Base-by-base conservation (phyloP, 2,888 invertebrate genomes). In the Darwinula stevensoni region DNA sequence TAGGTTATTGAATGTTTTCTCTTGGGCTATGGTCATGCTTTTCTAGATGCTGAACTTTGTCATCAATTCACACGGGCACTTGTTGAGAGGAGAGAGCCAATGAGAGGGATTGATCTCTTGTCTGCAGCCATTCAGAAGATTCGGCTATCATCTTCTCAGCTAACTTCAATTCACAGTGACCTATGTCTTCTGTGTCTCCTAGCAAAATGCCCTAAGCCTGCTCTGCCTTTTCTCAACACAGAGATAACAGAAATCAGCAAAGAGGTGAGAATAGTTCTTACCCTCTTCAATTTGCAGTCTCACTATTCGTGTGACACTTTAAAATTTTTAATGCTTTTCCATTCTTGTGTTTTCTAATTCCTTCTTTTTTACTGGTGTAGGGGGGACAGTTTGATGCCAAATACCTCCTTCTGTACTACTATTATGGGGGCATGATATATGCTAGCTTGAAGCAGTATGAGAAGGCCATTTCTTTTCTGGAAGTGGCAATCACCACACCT, bases 401-500 rank as follows among this genome's bases (percentile, higher is more conserved):
- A 54, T 72, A 80, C 51, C 86, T 86, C 49, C 60, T 94, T 32
- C 60, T 82, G 0, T 91, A 84, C 51, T 91, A 80, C 49, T 91
- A 91, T 51, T 94, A 94, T 49, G 88, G 88, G 35, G 91, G 91
- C 32, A 84, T 91, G 80, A 80, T 91, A 41, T 91, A 86, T 51
- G 68, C 84, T 34, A 76, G 80, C 9, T 54, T 88, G 44, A 84
- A 88, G 50, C 78, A 84, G 46, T 80, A 75, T 48, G 78, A 84
- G 41, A 62, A 82, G 46, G 84, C 88, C 5, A 56, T 86, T 37
- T 88, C 84, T 53, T 88, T 82, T 54, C 84, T 80, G 52, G 88
- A 91, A 65, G 80, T 86, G 13, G 84, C 75, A 35, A 68, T 86
- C 35, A 84, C 84, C 16, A 84, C 84, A n/a, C 88, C 88, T 3